Evolutionary conservation across 2,888 invertebrate genomes (phyloP).

Genomic region (Pammene fasciana): DNA sequence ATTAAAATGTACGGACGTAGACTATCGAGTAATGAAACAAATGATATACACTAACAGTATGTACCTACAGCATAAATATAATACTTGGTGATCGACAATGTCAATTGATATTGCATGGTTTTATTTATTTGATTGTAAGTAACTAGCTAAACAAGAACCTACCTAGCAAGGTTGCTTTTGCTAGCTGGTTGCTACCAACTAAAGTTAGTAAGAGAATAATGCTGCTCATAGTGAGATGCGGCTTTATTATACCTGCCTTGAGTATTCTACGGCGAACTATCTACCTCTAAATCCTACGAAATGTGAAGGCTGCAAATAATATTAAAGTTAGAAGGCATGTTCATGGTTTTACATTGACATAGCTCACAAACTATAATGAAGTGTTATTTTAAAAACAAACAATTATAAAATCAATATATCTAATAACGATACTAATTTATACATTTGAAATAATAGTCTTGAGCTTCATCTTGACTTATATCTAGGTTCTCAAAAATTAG

Average conservation of each 20-base stretch:
- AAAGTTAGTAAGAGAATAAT: slow-evolving; percentile 8
- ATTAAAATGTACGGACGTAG: neutral
- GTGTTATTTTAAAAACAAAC: slow-evolving; percentile 15
- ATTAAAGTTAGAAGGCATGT: slow-evolving; percentile 73
- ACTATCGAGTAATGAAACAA: too few relatives aligned
- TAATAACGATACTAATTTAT: slow-evolving; percentile 15
- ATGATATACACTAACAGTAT: too few relatives aligned
- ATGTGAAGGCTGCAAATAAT: slow-evolving; percentile 62
- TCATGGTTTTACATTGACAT: slow-evolving; percentile 58
- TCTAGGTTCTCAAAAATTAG: slow-evolving; percentile 21
- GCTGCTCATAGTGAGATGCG: neutral
- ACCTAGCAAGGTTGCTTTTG: too few relatives aligned
- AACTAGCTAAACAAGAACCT: neutral
- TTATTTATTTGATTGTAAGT: neutral
- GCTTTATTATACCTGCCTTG: neutral
- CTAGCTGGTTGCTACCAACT: too few relatives aligned
- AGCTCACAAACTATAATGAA: slow-evolving; percentile 19
- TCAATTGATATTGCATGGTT: too few relatives aligned
- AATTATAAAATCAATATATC: slow-evolving; percentile 13
- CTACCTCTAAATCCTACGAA: slow-evolving; percentile 51
- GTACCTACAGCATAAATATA: too few relatives aligned
- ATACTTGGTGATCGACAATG: too few relatives aligned
- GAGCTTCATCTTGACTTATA: slow-evolving; percentile 40
- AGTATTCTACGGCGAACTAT: slow-evolving; percentile 50
- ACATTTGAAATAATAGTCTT: slow-evolving; percentile 33